These are phyloP conservation scores for Cathartes aura DNA, from an alignment of 2,113 vertebrate species.

Conservation along the genomic window DNA sequence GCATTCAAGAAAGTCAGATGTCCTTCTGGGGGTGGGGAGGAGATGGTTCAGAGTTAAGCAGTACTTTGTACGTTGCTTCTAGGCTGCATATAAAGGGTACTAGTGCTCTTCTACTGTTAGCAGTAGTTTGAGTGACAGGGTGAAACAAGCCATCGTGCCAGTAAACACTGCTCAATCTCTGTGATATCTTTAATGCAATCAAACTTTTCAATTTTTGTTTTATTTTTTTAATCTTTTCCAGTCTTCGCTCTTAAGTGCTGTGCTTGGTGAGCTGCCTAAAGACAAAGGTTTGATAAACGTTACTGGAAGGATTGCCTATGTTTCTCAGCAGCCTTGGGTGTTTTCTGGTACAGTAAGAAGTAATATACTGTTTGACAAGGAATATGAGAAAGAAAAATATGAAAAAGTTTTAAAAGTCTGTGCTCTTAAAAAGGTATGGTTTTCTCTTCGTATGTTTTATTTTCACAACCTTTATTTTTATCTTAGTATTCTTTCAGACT, in stretches of 20 bases:
- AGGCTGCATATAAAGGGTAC: not conserved
- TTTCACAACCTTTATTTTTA: not conserved
- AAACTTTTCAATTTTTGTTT: not conserved
- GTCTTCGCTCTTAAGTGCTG: slow-evolving; percentile 90
- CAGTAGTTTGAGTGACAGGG: not conserved
- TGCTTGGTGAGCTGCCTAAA: slow-evolving; percentile 88
- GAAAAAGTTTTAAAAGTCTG: slow-evolving; percentile 89
- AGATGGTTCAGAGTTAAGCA: not conserved
- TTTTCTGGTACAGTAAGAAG: slow-evolving; percentile 92
- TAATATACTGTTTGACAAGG: slow-evolving; percentile 96
- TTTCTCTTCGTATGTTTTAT: not conserved
- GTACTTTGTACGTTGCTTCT: not conserved
- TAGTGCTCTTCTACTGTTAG: not conserved
- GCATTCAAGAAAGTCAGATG: not conserved
- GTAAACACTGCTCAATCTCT: not conserved
- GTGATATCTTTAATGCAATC: not conserved
- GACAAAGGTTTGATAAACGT: slow-evolving; percentile 83
- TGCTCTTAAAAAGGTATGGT: slow-evolving; percentile 89
- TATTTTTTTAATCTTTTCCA: slow-evolving; percentile 45
- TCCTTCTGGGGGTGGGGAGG: not conserved
- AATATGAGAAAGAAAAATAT: slow-evolving; percentile 86
- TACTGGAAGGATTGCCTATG: slow-evolving; percentile 88
- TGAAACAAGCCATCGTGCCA: not conserved
- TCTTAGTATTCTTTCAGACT: not conserved
- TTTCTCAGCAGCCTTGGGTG: slow-evolving; percentile 95